These are phyloP conservation scores for Xylota segnis DNA, from an alignment of 2,888 invertebrate genomes.

Conservation along the genomic window DNA sequence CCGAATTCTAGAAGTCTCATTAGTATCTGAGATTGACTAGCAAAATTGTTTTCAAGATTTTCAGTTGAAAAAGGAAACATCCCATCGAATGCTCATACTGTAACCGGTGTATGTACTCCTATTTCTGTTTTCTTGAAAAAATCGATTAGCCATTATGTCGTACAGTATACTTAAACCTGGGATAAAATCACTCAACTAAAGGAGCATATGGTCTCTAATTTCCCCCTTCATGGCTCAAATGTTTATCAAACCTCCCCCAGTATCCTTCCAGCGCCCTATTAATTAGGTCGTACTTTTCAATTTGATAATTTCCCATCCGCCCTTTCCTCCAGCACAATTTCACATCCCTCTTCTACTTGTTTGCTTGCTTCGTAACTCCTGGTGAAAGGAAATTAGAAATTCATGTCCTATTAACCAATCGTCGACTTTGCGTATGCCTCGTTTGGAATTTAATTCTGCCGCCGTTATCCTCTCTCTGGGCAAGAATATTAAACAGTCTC, in stretches of 20 bases:
- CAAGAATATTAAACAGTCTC: constrained; percentile 35
- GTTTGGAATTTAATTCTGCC: constrained; percentile 57
- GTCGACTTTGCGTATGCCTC: constrained; percentile 21
- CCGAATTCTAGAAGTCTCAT: too few species aligned
- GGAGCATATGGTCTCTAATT: neutral
- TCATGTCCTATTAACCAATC: constrained; percentile 63
- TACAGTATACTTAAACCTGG: too few species aligned
- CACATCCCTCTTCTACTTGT: neutral
- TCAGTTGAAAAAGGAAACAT: too few species aligned
- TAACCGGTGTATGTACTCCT: too few species aligned
- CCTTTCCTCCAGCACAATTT: neutral
- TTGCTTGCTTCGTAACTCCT: neutral
- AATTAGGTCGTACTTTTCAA: constrained; percentile 4
- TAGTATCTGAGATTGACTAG: too few species aligned
- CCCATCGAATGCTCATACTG: too few species aligned
- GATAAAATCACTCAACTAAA: too few species aligned
- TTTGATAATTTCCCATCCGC: neutral
- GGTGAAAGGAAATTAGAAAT: constrained; percentile 51
- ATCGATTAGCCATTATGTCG: too few species aligned
- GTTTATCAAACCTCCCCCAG: neutral
- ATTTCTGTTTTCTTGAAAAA: too few species aligned
- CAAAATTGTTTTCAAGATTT: too few species aligned
- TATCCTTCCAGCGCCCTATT: neutral
- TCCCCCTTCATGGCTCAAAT: neutral
- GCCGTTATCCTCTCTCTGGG: neutral